Percentiles rank a stretch among this genome's conserved stretches.
Conservation (phyloP, 2,113 vertebrate species). For the Eurystomus gularis region DNA sequence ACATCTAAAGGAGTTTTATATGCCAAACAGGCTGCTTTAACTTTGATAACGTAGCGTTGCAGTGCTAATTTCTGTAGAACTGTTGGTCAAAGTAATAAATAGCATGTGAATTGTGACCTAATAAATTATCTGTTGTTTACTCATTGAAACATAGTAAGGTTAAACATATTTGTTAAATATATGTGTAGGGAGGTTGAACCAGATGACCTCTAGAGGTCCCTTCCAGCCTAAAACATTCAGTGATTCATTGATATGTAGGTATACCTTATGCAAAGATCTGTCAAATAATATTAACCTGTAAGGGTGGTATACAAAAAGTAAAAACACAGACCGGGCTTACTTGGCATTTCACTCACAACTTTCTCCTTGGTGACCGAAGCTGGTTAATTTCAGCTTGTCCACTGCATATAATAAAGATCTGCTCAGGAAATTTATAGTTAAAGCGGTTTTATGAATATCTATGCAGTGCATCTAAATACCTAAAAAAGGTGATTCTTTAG, state of each 20-base stretch:
- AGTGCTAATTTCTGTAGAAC: not conserved
- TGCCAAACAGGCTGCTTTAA: accelerated
- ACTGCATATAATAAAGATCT: not conserved
- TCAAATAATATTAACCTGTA: not conserved
- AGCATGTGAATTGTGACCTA: accelerated
- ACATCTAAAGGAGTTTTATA: accelerated
- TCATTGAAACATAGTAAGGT: accelerated
- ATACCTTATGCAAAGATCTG: accelerated
- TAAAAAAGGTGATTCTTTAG: not conserved
- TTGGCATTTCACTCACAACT: not conserved
- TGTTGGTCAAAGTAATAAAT: not conserved
- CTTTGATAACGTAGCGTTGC: accelerated
- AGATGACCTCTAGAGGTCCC: too few relatives aligned
- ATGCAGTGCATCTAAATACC: not conserved
- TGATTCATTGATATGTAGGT: too few relatives aligned
- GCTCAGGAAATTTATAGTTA: accelerated
- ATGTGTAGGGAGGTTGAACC: too few relatives aligned
- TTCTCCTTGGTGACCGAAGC: not conserved
- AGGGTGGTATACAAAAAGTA: not conserved
- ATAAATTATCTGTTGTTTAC: not conserved
- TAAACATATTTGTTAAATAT: not conserved
- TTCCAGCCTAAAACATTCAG: too few relatives aligned
- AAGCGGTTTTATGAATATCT: not conserved
- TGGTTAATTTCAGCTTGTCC: not conserved
- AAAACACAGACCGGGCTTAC: not conserved